A percentile compares a stretch with the other conserved stretches of the same genome.
Evolutionary conservation across 2,113 vertebrate genomes (phyloP).

Genomic region (Lampris megalopsis): DNA sequence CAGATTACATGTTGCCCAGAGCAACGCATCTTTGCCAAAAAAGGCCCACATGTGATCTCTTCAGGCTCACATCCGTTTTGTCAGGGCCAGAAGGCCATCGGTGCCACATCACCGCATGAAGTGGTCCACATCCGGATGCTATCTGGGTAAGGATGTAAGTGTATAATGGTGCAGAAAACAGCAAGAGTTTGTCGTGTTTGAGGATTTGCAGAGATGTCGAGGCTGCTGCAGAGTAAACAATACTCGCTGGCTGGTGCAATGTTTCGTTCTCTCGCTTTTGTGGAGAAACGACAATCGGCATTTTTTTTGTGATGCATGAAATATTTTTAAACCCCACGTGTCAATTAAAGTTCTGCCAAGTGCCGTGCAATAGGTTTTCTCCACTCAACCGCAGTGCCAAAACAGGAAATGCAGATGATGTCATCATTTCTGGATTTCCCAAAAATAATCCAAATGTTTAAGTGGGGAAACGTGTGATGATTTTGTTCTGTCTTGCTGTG

Average conservation of each 20-base stretch:
- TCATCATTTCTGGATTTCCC: constrained; percentile 42
- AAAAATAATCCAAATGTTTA: constrained; percentile 46
- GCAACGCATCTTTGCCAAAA: too few species aligned
- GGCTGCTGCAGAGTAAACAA: constrained; percentile 22
- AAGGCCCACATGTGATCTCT: too few species aligned
- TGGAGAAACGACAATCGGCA: constrained; percentile 34
- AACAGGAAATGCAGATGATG: constrained; percentile 14
- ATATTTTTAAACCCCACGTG: constrained; percentile 29
- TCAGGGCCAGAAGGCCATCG: too few species aligned
- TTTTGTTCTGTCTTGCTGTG: constrained; percentile 70
- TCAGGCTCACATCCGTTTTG: too few species aligned
- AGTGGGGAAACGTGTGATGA: constrained; percentile 44
- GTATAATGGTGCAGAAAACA: constrained; percentile 24
- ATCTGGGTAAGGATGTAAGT: not conserved
- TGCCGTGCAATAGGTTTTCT: constrained; percentile 36
- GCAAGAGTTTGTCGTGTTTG: constrained; percentile 7
- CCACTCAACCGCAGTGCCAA: constrained; percentile 36
- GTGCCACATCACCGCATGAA: too few species aligned
- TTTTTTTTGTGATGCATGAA: constrained; percentile 66
- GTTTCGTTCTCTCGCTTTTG: constrained; percentile 12
- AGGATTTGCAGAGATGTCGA: constrained; percentile 5
- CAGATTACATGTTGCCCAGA: too few species aligned
- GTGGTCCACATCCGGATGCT: too few species aligned
- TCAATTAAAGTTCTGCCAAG: constrained; percentile 37
- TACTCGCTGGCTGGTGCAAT: not conserved